Percentiles rank a stretch among this genome's conserved stretches.
These are phyloP conservation scores for Megastigmus dorsalis DNA, from an alignment of 2,888 invertebrate species.

Conservation along the genomic window DNA sequence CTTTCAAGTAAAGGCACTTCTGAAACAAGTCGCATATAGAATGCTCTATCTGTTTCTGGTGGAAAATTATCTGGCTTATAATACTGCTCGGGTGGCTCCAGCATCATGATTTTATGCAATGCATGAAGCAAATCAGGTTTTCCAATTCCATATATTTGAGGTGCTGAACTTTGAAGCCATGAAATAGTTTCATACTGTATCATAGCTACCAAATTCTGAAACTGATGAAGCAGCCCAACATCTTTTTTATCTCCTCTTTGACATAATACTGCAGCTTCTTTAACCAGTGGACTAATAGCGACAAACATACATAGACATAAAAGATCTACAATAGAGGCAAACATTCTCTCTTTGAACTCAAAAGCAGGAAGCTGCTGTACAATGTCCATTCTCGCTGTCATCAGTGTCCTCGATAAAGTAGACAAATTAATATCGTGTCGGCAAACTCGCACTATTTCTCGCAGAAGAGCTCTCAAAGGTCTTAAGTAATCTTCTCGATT, in stretches of 20 bases:
- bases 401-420: conserved; percentile 86
- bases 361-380: conserved; percentile 79
- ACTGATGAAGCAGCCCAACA: conserved; percentile 70
- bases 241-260: conserved; percentile 77
- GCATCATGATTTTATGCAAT: conserved; percentile 86
- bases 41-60: conserved; percentile 89
- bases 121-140: conserved; percentile 85
- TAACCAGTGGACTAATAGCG: conserved; percentile 83
- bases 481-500: conserved; percentile 93
- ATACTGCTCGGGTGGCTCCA: conserved; percentile 87
- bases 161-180: conserved; percentile 91
- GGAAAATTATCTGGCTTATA: conserved; percentile 93
- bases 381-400: conserved; percentile 80
- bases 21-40: conserved; percentile 86
- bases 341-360: conserved; percentile 88
- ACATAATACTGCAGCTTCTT: conserved; percentile 80
- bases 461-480: conserved; percentile 87
- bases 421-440: conserved; percentile 87
- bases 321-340: conserved; percentile 88
- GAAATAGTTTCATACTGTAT: conserved; percentile 91
- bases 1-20: conserved; percentile 93
- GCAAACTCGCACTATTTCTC: conserved; percentile 91
- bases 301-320: conserved; percentile 90
- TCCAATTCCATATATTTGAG: conserved; percentile 83
- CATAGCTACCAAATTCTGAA: conserved; percentile 73